Evolutionary conservation across 1,140 invertebrate species (phyloP), one percentile per base, ranked within the genome.

Genomic region (Plodia interpunctella): DNA sequence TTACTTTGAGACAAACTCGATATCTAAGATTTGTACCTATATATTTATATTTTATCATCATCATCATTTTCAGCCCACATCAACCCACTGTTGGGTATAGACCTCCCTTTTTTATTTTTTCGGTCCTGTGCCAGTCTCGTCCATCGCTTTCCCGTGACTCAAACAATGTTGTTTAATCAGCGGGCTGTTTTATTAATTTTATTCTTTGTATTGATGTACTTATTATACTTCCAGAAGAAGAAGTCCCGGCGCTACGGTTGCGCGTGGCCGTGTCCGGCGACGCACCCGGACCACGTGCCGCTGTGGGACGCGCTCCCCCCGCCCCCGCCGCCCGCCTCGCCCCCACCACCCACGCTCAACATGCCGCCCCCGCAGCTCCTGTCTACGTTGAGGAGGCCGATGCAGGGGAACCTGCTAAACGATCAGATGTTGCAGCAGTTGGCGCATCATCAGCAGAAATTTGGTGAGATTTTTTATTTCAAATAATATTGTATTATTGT

Each of bases 261-360:
- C 66, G 78, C 82, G 50, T 87, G 84, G 82, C 84, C 84, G 51
- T 87, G 84, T 55, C 76, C 80, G 9, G 76, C 77, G 10, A 6
- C 66, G 20, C 84, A 86, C 70, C 60, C 76, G 9, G 84, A 87
- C 76, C 82, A 87, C 78, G 82, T 85, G 67, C 75, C 84, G 61
- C 79, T 87, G 63, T 87, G 84, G 84, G 84, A 85, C 75, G 82
- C 80, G 60, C 71, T 87, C 61, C 84, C 84, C 0, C 82, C 82
- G 5, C 82, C 83, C 1, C 80, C 79, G 13, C 80, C 83, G 15
- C 80, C 82, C n/a, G 73, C 72, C 1, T 73, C 78, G 5, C 69
- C 73, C 1, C 64, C 66, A 15, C 35, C 35, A 20, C 13, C 52
- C 9, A 76, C 74, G 30, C 58, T 59, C 13, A 30, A 64, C 55